These are phyloP conservation scores for Gorsachius goisagi DNA, from an alignment of 2,113 vertebrate species.

Conservation along the genomic window DNA sequence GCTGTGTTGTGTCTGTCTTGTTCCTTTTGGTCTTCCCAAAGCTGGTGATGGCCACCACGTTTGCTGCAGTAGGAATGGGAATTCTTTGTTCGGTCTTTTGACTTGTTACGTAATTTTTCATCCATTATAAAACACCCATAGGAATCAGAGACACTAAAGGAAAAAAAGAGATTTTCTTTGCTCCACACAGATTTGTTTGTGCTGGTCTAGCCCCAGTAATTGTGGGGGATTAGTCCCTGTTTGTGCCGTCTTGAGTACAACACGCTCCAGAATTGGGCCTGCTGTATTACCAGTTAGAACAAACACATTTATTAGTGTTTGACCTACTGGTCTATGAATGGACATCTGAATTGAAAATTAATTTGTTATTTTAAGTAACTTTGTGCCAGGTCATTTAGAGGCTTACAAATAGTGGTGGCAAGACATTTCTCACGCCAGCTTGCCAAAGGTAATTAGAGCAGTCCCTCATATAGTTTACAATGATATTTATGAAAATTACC, in stretches of 20 bases:
- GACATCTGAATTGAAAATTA: constrained; percentile 32
- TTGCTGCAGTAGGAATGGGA: constrained; percentile 9
- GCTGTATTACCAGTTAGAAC: constrained; percentile 14
- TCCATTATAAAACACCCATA: neutral
- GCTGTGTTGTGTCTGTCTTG: neutral
- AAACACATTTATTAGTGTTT: constrained; percentile 45
- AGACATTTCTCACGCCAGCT: neutral
- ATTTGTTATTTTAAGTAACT: constrained; percentile 32
- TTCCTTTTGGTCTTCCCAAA: neutral
- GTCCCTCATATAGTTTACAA: constrained; percentile 16
- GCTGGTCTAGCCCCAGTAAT: neutral
- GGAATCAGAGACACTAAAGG: neutral
- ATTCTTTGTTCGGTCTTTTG: neutral
- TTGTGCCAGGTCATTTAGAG: constrained; percentile 37
- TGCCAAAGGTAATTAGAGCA: constrained; percentile 23
- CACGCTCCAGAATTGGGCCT: neutral
- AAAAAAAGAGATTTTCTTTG: neutral
- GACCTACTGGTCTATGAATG: constrained; percentile 49
- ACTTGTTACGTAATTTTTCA: constrained; percentile 4
- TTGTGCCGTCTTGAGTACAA: neutral
- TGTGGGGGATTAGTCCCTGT: neutral
- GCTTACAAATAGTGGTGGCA: neutral
- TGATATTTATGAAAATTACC: constrained; percentile 60
- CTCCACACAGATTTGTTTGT: neutral
- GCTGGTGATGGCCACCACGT: neutral